phyloP scores from a whole-genome alignment of 1,140 invertebrate genomes.

The Dreissena rostriformis region DNA sequence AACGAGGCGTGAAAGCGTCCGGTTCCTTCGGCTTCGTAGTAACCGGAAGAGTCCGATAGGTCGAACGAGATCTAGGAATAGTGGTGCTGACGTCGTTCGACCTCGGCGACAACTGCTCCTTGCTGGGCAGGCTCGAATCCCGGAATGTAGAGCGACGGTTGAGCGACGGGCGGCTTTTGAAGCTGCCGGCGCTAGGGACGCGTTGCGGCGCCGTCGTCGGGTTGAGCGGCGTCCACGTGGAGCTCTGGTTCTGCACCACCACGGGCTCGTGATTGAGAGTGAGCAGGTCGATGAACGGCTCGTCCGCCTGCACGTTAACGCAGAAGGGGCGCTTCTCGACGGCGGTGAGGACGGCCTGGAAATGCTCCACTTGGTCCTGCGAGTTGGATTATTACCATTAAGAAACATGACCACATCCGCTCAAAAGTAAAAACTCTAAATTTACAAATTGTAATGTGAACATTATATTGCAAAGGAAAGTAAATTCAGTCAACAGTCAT shows the following conservation, averaged over 20 bases:
- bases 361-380: conserved; percentile 50
- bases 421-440: no score
- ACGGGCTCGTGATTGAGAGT: conserved; percentile 37
- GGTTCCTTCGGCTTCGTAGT: background rate
- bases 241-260: conserved; percentile 44
- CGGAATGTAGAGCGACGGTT: background rate
- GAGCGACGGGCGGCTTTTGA: background rate
- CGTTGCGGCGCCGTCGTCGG: conserved; percentile 21
- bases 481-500: no score
- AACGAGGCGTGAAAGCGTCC: background rate
- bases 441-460: no score
- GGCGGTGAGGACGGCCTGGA: conserved; percentile 33
- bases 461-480: no score
- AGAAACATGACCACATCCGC: no score
- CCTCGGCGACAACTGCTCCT: conserved; percentile 21
- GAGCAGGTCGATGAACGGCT: conserved; percentile 29
- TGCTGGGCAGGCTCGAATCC: background rate
- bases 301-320: conserved; percentile 41
- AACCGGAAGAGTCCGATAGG: conserved; percentile 23
- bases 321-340: conserved; percentile 54
- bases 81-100: conserved; percentile 29
- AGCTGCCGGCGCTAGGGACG: conserved; percentile 6
- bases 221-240: conserved; percentile 48
- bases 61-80: conserved; percentile 30
- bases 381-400: background rate